A percentile compares a stretch with the other conserved stretches of the same genome.
phyloP scores from a whole-genome alignment of 2,888 invertebrate species.

The Drosophila kanekoi region DNA sequence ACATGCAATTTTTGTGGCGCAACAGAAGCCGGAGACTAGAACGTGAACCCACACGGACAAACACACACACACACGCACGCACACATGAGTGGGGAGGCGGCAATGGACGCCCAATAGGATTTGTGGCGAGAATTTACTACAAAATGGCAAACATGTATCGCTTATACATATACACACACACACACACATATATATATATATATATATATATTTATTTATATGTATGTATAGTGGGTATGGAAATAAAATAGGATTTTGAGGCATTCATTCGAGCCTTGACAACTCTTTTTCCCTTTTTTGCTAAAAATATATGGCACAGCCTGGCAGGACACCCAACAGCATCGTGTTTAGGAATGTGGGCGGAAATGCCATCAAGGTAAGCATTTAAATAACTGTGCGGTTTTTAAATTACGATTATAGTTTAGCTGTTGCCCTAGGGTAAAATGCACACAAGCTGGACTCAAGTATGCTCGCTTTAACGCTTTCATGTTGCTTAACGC shows the following conservation, averaged over 20 bases:
- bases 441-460: no score
- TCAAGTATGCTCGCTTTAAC: no score
- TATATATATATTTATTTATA: not conserved
- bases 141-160: slow-evolving; percentile 44
- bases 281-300: slow-evolving; percentile 6
- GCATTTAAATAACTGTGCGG: slow-evolving; percentile 4
- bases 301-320: not conserved
- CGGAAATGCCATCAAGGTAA: slow-evolving; percentile 3
- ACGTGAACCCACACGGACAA: slow-evolving; percentile 13
- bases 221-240: slow-evolving; percentile 17
- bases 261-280: slow-evolving; percentile 43
- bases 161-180: slow-evolving; percentile 2
- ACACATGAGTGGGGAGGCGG: slow-evolving; percentile 1
- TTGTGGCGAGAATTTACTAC: slow-evolving; percentile 57
- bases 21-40: slow-evolving; percentile 9
- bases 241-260: slow-evolving; percentile 52
- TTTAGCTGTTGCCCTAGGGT: no score
- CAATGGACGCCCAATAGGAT: slow-evolving; percentile 45
- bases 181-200: not conserved
- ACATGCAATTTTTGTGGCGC: slow-evolving; percentile 26
- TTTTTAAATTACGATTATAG: not conserved
- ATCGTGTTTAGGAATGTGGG: not conserved
- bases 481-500: no score
- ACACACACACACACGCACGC: slow-evolving; percentile 2
- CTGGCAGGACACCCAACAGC: not conserved